Base-by-base conservation (phyloP, 2,113 vertebrate genomes). In the Leiothrix lutea region DNA sequence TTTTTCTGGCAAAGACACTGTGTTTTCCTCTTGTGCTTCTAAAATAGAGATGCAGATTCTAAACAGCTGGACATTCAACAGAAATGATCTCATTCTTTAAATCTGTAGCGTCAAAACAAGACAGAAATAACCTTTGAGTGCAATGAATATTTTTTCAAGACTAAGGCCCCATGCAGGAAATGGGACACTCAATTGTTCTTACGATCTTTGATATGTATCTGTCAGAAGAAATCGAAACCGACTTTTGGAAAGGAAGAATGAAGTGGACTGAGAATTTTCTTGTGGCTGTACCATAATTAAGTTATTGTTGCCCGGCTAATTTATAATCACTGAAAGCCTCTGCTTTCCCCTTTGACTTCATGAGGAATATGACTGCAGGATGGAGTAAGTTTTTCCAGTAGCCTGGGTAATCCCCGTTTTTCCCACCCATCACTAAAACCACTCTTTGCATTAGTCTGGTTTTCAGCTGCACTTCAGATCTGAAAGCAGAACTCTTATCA, bases 11-110 rank as follows among this genome's bases (percentile, higher is more conserved):
- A 93, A 64, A 78, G 35, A 80, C 71, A 70, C 38, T 26, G 29
- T 91, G 93, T 82, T 92, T 96, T 92, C 48, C 40, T 92, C 85
- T 85, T 47, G 38, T 18, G 8, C 70, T 85, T 90, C 71, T 83
- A 88, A 61, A 93, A 93, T 72, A 90, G 92, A 92, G 47, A 90
- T 77, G 40, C 20, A 80, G 72, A 90, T 94, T 89, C 85, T 80
- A 57, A 93, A 90, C 67, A 91, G 85, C 87, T 94, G 90, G 87
- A 72, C 62, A 86, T 87, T 61, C 74, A 80, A 24, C 67, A 92
- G 74, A 90, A 95, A 66, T 96, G 56, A 97, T 77, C 90, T 96
- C 93, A 96, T 85, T 88, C 87, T 70, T 91, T 51, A 86, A 92
- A 86, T 95, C 90, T 74, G 87, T 73, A 86, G 56, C 14, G 0